Evolutionary conservation across 2,113 vertebrate genomes (phyloP).

Genomic region (Mormyrus iriodes): DNA sequence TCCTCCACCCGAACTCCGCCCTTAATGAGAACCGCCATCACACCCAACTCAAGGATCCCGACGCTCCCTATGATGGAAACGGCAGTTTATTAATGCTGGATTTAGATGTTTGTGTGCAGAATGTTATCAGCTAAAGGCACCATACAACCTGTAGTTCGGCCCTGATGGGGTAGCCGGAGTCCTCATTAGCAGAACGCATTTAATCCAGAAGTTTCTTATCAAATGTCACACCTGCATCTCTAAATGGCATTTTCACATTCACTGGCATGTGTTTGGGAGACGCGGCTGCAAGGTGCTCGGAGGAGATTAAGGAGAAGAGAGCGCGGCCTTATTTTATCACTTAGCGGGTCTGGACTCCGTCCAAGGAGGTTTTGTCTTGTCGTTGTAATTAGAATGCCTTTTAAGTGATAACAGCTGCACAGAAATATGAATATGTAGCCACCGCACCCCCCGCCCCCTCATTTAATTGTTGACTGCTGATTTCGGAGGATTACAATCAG

Average conservation of each 20-base stretch:
- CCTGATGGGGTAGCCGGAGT: slow-evolving; percentile 83
- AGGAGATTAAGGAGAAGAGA: slow-evolving; percentile 86
- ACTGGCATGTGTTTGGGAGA: slow-evolving; percentile 86
- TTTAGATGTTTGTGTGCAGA: slow-evolving; percentile 83
- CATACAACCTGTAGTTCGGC: slow-evolving; percentile 86
- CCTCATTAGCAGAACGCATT: slow-evolving; percentile 92
- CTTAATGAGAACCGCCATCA: slow-evolving; percentile 82
- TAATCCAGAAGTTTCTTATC: slow-evolving; percentile 96
- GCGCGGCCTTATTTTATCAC: slow-evolving; percentile 90
- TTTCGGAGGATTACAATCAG: slow-evolving; percentile 92
- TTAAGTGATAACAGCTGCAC: slow-evolving; percentile 89
- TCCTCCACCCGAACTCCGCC: not conserved
- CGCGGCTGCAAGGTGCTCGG: slow-evolving; percentile 91
- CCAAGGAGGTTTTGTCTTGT: slow-evolving; percentile 93
- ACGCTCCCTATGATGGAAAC: slow-evolving; percentile 74
- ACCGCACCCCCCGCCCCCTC: slow-evolving; percentile 46
- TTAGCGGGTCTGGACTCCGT: slow-evolving; percentile 89
- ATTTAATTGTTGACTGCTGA: slow-evolving; percentile 92
- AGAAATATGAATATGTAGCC: slow-evolving; percentile 88
- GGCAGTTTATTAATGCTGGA: slow-evolving; percentile 92
- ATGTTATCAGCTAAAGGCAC: slow-evolving; percentile 87
- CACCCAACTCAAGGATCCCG: slow-evolving; percentile 78
- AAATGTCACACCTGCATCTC: slow-evolving; percentile 94
- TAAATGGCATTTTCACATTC: slow-evolving; percentile 89
- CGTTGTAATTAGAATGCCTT: slow-evolving; percentile 96